Base-by-base conservation (phyloP, 2,113 vertebrate species). In the Notothenia rossii region DNA sequence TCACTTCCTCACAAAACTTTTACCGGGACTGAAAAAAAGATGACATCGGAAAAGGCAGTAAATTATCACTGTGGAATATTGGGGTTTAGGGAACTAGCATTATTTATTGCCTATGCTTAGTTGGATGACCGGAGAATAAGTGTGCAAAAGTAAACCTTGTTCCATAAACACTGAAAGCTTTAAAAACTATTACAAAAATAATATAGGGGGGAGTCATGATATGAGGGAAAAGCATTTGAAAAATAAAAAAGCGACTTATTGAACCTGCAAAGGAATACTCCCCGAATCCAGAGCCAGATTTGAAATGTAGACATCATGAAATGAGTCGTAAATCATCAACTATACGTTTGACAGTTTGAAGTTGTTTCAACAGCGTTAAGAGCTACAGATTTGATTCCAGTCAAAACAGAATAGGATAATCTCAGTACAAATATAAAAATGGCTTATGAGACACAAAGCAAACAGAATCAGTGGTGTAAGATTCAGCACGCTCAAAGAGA, bases 331-430 rank as follows among this genome's bases (percentile, higher is more conserved):
- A 84, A 89, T 86, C 55, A 78, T 20, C 25, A 33, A 4, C 14
- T 55, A 29, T 22, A 55, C 46, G 20, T 64, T 13, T 50, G 62
- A 76, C 73, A 58, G 0, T 17, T 67, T 74, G 13, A 45, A 70
- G 76, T 68, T 69, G 72, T 75, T 72, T 78, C 45, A 82, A 80
- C 63, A 33, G 54, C 7, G 40, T 46, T 58, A 53, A 20, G 51
- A 80, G 18, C 49, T 67, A 46, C 62, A 73, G 54, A 61, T 86
- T 83, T 56, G 49, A 80, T 81, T 83, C 62, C 66, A 89, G 59
- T 1, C 3, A 64, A 56, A 83, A 78, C 56, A 73, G 14, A 71
- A 59, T 1, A 48, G 15, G 60, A 77, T 77, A 25, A 79, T 79
- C 17, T 81, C 58, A 43, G 33, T 12, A 22, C 29, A 58, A 82